These are phyloP conservation scores for Alethe castanea DNA, from an alignment of 2,113 vertebrate species.

Conservation along the genomic window DNA sequence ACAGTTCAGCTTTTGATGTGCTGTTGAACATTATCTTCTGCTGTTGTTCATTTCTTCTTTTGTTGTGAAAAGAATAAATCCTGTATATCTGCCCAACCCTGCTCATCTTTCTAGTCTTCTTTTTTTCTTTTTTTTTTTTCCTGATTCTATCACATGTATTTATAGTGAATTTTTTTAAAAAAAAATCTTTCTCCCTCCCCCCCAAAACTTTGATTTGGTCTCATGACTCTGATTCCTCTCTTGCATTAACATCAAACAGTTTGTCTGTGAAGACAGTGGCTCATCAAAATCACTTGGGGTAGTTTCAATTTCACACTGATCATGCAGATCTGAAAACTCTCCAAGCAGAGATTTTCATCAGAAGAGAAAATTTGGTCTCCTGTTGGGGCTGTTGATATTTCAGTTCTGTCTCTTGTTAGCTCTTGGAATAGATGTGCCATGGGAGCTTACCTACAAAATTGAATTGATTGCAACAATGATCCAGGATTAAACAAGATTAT, in stretches of 20 bases:
- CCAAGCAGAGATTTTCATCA: slow-evolving; percentile 53
- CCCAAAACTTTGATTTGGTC: neutral
- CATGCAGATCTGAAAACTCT: neutral
- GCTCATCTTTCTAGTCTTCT: neutral
- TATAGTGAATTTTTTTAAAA: neutral
- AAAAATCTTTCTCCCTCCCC: neutral
- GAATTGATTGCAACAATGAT: slow-evolving; percentile 43
- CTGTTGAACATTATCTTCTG: neutral
- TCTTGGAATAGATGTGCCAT: neutral
- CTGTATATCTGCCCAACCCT: neutral
- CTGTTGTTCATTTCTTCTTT: neutral
- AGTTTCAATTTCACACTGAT: slow-evolving; percentile 64
- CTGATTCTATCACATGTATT: neutral
- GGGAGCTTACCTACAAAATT: slow-evolving; percentile 40
- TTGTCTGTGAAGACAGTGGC: neutral
- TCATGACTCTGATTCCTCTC: neutral
- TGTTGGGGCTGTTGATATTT: slow-evolving; percentile 15
- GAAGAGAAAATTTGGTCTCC: slow-evolving; percentile 17
- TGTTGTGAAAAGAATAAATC: neutral
- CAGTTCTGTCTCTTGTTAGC: slow-evolving; percentile 1
- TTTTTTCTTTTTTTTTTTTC: neutral
- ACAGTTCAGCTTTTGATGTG: neutral
- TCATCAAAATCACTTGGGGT: slow-evolving; percentile 47
- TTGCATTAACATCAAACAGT: slow-evolving; percentile 13
- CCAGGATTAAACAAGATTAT: slow-evolving; percentile 42